Base-by-base conservation (phyloP, 2,888 invertebrate genomes). In the Drosophila nr. fundita region DNA sequence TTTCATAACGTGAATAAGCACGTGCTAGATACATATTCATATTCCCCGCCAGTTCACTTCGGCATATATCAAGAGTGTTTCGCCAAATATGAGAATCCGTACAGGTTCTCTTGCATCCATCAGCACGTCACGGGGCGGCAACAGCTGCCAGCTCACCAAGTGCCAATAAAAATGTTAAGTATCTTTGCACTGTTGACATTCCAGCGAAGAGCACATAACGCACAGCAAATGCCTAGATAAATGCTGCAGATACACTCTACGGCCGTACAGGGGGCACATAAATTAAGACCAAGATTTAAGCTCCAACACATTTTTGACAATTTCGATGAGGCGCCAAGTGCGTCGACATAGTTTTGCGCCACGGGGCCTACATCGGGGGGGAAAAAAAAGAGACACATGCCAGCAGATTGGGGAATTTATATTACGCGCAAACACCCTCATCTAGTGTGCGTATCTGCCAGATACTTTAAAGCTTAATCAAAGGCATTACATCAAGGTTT, bases 161-260 rank as follows among this genome's bases (percentile, higher is more conserved):
- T 91, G 91, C 89, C 91, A 91, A 91, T 91, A 91, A 91, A 91
- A 91, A 91, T 91, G 91, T 91, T 91, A 91, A 91, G 92, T 90
- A 91, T 88, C 89, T 91, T 80, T 78, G 82, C 83, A 83, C 76
- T 85, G 82, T 87, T 80, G 88, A 83, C 87, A 90, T 87, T 79
- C 75, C 78, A 65, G 64, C 63, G 68, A 27, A 58, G 49, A 49
- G 60, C 68, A 55, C 71, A 75, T 58, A 58, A 62, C 75, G 71
- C 70, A 77, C 75, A 68, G 74, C 55, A 76, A 80, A 69, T 59
- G 76, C 69, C 69, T 64, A 78, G 87, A 85, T 84, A 80, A 84
- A 84, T 77, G 78, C 78, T 69, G 60, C 73, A 61, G 83, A 87
- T 83, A 83, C 49, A 8, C 36, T 48, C 11, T 38, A 32, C 30